phyloP scores from a whole-genome alignment of 2,797 vertebrate genomes.

The Acanthornis magna region DNA sequence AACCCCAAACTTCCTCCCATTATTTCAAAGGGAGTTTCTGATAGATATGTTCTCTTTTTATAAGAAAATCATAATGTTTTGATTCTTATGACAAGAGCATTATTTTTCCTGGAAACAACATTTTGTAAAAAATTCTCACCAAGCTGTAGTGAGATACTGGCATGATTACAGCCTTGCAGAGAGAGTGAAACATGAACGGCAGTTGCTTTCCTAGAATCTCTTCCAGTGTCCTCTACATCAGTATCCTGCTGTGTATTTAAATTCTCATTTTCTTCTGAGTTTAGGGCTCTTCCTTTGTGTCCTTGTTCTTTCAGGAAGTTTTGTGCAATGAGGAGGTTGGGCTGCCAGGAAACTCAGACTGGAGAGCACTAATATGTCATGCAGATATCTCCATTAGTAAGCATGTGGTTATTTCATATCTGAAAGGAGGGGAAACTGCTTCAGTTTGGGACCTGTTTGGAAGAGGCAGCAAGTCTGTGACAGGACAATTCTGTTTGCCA shows the following conservation, averaged over 20 bases:
- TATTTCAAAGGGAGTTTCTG: neutral
- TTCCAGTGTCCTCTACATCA: neutral
- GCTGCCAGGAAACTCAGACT: neutral
- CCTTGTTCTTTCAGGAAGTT: neutral
- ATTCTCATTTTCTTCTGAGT: neutral
- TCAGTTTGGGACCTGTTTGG: neutral
- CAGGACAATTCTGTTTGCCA: neutral
- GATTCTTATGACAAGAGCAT: neutral
- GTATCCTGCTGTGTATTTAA: neutral
- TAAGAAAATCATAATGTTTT: neutral
- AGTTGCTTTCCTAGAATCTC: neutral
- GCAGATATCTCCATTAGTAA: neutral
- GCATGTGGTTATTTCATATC: neutral
- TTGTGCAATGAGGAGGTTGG: neutral
- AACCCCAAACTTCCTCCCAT: neutral
- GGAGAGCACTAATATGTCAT: neutral
- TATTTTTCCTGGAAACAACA: neutral
- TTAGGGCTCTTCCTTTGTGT: neutral
- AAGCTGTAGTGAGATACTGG: neutral
- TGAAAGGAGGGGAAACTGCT: neutral
- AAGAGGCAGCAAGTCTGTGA: neutral
- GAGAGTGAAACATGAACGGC: neutral
- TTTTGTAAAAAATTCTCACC: neutral
- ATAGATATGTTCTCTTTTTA: neutral
- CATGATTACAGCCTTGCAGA: neutral